Conservation (phyloP, 2,888 invertebrate genomes). For the Drosophila paranaensis region DNA sequence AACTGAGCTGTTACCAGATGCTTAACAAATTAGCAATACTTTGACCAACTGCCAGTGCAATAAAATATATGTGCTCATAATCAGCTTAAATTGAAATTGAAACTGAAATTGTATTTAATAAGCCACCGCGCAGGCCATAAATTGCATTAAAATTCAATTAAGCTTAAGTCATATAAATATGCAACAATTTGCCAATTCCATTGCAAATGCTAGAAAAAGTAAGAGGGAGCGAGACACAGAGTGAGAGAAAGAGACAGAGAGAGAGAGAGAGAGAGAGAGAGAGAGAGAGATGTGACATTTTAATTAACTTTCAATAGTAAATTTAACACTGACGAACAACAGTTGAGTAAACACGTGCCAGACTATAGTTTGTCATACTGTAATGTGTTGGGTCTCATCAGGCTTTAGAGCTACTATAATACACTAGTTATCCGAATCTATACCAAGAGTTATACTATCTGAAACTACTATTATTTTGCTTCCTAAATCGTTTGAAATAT, state of each 20-base stretch:
- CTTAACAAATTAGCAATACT: slow-evolving; percentile 2
- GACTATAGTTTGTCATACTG: neutral
- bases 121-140: slow-evolving; percentile 17
- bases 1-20: neutral
- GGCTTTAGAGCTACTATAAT: too few species aligned
- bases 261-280: neutral
- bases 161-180: slow-evolving; percentile 9
- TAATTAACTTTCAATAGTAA: neutral
- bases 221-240: too few species aligned
- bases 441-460: neutral
- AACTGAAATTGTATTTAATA: slow-evolving; percentile 26
- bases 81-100: slow-evolving; percentile 43
- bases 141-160: slow-evolving; percentile 38
- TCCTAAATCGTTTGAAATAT: too few species aligned
- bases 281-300: neutral
- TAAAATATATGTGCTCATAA: slow-evolving; percentile 30
- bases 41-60: slow-evolving; percentile 1
- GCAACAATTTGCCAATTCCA: neutral
- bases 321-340: neutral
- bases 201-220: neutral
- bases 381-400: too few species aligned
- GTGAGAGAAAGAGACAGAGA: neutral
- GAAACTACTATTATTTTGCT: neutral
- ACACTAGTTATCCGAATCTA: neutral
- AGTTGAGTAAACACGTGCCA: neutral